These are phyloP conservation scores for Panurus biarmicus DNA, from an alignment of 2,113 vertebrate genomes.

Conservation along the genomic window DNA sequence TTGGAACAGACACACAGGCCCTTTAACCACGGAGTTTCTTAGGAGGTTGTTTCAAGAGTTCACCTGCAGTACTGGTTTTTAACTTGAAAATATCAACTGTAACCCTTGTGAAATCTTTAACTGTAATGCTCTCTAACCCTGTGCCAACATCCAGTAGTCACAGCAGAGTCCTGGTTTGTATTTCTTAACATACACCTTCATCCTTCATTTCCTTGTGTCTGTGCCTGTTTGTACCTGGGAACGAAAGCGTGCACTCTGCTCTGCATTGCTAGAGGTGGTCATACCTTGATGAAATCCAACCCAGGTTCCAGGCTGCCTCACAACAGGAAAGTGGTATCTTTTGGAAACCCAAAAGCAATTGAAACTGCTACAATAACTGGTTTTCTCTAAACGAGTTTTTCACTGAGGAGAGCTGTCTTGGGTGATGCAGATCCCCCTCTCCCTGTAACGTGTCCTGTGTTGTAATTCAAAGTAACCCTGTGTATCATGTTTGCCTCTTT, in stretches of 20 bases:
- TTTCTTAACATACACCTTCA: conserved; percentile 17
- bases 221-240: conserved; percentile 22
- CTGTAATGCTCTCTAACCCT: conserved; percentile 9
- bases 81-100: not conserved
- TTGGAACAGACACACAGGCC: not conserved
- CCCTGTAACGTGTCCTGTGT: not conserved
- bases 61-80: not conserved
- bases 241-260: not conserved
- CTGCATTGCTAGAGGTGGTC: conserved; percentile 45
- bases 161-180: not conserved
- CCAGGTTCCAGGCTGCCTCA: conserved; percentile 5
- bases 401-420: conserved; percentile 32
- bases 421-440: conserved; percentile 42
- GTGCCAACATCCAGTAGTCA: not conserved
- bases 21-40: not conserved
- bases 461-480: not conserved
- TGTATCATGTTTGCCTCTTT: not conserved
- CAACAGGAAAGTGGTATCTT: conserved; percentile 56
- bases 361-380: not conserved
- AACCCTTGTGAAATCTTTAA: not conserved
- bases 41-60: not conserved
- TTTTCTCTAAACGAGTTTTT: not conserved
- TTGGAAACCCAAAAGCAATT: not conserved
- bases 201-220: not conserved
- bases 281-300: not conserved